Evolutionary conservation across 2,888 invertebrate genomes (phyloP).

Genomic region (Synanthedon andrenaeformis): DNA sequence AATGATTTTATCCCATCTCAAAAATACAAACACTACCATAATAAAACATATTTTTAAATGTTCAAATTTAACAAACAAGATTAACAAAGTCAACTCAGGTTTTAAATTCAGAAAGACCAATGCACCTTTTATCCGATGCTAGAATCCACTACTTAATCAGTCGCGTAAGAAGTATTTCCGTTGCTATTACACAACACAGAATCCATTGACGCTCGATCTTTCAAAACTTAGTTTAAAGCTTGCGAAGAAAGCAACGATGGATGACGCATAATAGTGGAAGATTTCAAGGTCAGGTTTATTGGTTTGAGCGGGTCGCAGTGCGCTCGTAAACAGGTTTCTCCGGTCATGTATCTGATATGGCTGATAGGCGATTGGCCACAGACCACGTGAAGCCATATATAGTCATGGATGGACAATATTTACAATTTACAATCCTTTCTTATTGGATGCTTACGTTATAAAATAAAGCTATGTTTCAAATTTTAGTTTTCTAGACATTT

Average conservation of each 20-base stretch:
- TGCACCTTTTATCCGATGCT: neutral
- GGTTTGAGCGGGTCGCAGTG: neutral
- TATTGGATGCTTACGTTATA: no score
- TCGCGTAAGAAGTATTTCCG: no score
- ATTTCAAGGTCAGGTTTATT: slow-evolving; percentile 15
- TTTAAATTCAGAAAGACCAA: neutral
- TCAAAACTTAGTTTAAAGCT: no score
- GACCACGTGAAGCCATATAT: slow-evolving; percentile 17
- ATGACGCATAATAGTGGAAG: slow-evolving; percentile 5
- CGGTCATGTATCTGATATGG: slow-evolving; percentile 21
- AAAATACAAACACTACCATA: no score
- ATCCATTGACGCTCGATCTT: no score
- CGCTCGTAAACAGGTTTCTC: slow-evolving; percentile 27
- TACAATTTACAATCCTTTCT: neutral
- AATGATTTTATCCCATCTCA: no score
- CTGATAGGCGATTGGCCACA: slow-evolving; percentile 22
- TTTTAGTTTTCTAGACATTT: no score
- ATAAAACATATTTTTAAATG: no score
- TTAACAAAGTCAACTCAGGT: neutral
- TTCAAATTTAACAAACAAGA: no score
- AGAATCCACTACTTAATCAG: neutral
- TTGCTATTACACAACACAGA: no score
- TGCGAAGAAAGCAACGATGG: slow-evolving; percentile 9
- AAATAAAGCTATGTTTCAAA: no score
- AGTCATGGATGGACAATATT: slow-evolving; percentile 17